A percentile compares a stretch with the other conserved stretches of the same genome.
phyloP scores from a whole-genome alignment of 2,797 vertebrate genomes.

The Macropodus opercularis region DNA sequence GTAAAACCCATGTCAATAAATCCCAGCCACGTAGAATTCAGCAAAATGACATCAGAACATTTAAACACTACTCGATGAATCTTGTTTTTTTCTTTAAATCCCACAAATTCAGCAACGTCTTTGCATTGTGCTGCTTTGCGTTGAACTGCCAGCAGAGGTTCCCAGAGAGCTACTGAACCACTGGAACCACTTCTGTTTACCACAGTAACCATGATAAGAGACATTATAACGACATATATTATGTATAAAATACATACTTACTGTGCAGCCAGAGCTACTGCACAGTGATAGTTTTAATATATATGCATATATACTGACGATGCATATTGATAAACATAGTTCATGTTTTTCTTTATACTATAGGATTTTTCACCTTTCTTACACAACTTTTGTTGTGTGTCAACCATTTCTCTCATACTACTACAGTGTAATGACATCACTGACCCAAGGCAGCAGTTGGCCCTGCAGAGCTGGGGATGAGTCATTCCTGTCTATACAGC shows the following conservation, averaged over 20 bases:
- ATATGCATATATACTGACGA: too few species aligned
- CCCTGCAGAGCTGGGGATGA: constrained; percentile 60
- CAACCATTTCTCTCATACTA: constrained; percentile 14
- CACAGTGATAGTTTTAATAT: not conserved
- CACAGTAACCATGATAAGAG: not conserved
- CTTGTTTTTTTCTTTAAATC: not conserved
- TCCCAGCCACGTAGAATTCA: not conserved
- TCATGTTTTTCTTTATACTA: not conserved
- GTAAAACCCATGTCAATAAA: not conserved
- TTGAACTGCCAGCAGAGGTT: constrained; percentile 61
- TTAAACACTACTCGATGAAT: not conserved
- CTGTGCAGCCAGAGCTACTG: not conserved
- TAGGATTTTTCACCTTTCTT: not conserved
- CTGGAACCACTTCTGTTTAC: not conserved
- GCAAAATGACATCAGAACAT: not conserved
- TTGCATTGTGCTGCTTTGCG: constrained; percentile 12
- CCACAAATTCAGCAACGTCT: not conserved
- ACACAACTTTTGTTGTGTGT: constrained; percentile 18
- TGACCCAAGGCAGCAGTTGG: constrained; percentile 49
- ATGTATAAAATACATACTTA: not conserved
- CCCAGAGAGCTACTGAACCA: constrained; percentile 34
- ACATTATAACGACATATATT: too few species aligned
- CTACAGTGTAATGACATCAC: constrained; percentile 60
- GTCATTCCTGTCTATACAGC: constrained; percentile 50
- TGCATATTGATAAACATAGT: too few species aligned